These are phyloP conservation scores for Eulacestoma nigropectus DNA, from an alignment of 2,113 vertebrate genomes.

Conservation along the genomic window DNA sequence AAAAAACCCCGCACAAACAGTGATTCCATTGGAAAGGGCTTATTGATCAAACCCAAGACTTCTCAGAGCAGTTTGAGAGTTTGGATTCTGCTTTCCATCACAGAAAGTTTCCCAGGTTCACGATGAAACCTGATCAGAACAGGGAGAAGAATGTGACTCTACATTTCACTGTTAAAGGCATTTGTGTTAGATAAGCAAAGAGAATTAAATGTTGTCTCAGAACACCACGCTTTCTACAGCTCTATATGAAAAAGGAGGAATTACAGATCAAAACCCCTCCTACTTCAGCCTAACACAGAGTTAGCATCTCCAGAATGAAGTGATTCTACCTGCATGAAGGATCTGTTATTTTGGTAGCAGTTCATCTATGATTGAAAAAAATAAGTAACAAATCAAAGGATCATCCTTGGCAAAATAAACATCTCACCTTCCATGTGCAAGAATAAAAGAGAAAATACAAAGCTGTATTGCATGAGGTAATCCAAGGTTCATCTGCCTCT, in stretches of 20 bases:
- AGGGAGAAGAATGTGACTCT: neutral
- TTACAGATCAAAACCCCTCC: fast-evolving
- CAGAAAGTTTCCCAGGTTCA: neutral
- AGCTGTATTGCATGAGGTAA: neutral
- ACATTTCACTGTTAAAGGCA: neutral
- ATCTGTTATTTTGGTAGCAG: neutral
- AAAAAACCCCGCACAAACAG: fast-evolving
- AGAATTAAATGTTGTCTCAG: neutral
- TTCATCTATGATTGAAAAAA: neutral
- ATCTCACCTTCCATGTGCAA: neutral
- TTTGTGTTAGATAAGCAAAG: neutral
- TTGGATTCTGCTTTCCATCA: neutral
- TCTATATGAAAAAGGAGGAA: neutral
- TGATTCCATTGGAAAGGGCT: neutral
- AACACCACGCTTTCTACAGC: neutral
- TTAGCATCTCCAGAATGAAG: neutral
- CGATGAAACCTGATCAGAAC: neutral
- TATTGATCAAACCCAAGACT: neutral
- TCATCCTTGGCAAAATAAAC: neutral
- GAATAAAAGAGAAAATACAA: neutral
- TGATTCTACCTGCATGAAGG: neutral
- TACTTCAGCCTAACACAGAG: neutral
- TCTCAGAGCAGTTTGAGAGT: neutral
- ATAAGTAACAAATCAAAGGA: neutral
- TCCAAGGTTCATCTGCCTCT: neutral